A percentile compares a stretch with the other conserved stretches of the same genome.
These are phyloP conservation scores for Bubalus kerabau DNA, from an alignment of 2,113 vertebrate species.

Conservation along the genomic window DNA sequence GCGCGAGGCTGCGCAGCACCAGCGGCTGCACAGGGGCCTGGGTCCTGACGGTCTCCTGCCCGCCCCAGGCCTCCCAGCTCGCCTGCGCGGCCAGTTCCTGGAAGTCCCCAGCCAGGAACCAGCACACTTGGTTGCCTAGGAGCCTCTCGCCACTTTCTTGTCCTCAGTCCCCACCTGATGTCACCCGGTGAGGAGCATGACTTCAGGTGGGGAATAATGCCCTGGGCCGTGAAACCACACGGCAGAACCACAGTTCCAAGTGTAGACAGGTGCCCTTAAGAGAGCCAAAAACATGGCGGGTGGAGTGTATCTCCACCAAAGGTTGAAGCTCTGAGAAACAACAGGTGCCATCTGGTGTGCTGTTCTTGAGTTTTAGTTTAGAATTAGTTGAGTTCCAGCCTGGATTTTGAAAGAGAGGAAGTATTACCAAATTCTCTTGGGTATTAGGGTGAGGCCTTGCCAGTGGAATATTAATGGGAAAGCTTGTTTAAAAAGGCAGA, in stretches of 20 bases:
- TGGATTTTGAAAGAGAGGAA: neutral
- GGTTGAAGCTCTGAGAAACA: constrained; percentile 28
- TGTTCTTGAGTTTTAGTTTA: neutral
- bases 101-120: neutral
- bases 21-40: neutral
- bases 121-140: neutral
- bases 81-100: neutral
- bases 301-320: neutral
- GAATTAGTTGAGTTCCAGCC: constrained; percentile 31
- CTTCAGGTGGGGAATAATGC: neutral
- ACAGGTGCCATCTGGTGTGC: constrained; percentile 37
- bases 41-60: neutral
- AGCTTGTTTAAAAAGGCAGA: neutral
- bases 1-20: neutral
- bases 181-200: neutral
- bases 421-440: neutral
- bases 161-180: neutral
- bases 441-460: neutral
- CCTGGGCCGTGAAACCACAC: rapidly evolving
- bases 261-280: neutral
- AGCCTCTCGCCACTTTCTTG: neutral
- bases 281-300: neutral
- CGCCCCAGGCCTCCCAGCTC: neutral
- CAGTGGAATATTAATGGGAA: neutral
- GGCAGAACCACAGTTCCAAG: neutral